Base-by-base conservation (phyloP, 2,113 vertebrate species). In the Oenanthe melanoleuca region DNA sequence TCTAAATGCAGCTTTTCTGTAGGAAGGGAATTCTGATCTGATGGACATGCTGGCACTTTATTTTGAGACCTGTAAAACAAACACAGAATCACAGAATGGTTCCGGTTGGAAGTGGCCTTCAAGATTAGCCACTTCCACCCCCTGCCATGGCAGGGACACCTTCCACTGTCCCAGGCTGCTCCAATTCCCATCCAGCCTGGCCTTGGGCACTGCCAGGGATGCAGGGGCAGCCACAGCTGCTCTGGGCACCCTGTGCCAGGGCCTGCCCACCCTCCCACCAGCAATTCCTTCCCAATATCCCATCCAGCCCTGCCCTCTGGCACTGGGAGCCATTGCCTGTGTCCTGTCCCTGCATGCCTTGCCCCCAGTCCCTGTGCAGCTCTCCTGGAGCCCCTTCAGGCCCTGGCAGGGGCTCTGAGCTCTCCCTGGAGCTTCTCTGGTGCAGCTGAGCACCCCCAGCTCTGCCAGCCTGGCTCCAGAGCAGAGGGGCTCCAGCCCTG, bases 81-180 rank as follows among this genome's bases (percentile, higher is more conserved):
- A 31, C 5, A 14, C 9, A 57, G 22, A 16, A 10, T 37, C 5
- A 14, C 9, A 50, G 22, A 23, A 10, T 37, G 9, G 7, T 63
- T 40, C 53, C 15, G 12, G 29, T 25, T 47, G 29, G n/a, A 47
- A 55, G 5, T 8, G 13, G 8, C 29, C n/a, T 79, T 21, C 4
- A 55, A 8, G 20, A 19, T 29, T 3, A 21, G 14, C 38, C 12
- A 4, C 1, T 60, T 6, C 38, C 33, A 86, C 12, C 5, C 10
- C 21, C 9, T 69, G 55, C 55, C 26, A 15, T 3, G 22, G 14
- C 23, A 53, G 28, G n/a, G 38, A 24, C 37, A 31, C 6, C 17
- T 67, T 0, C 53, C 53, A 33, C 11, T 31, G 0, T 6, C 17
- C 37, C 53, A 75, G 4, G 11, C 0, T 25, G 37, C 53, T 67